phyloP scores from a whole-genome alignment of 2,888 invertebrate genomes.

The Philhelius pedissequus region DNA sequence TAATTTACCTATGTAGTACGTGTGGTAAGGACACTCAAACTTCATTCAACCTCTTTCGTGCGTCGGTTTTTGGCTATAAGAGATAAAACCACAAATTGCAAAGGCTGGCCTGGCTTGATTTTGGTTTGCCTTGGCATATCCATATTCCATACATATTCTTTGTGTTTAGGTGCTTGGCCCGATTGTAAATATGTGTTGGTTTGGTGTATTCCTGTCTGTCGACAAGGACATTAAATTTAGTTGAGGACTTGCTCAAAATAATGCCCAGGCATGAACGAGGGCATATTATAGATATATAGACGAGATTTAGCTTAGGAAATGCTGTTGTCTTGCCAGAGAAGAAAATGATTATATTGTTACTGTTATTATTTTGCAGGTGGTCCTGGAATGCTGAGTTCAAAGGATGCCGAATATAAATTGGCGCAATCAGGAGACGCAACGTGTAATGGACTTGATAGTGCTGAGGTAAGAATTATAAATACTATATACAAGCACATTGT shows the following conservation, averaged over 20 bases:
- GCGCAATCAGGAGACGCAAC: slow-evolving; percentile 96
- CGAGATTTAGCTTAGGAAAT: not conserved
- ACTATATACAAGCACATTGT: slow-evolving; percentile 5
- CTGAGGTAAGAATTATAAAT: slow-evolving; percentile 81
- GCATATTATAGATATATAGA: slow-evolving; percentile 27
- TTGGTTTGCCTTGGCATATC: not conserved
- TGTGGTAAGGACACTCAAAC: slow-evolving; percentile 33
- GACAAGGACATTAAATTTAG: slow-evolving; percentile 26
- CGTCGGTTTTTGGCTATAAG: not conserved
- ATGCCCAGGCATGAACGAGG: not conserved
- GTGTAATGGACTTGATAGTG: slow-evolving; percentile 94
- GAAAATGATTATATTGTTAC: slow-evolving; percentile 60
- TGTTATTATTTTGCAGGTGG: slow-evolving; percentile 74
- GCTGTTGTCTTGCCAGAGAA: not conserved
- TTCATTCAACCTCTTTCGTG: not conserved
- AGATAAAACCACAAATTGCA: slow-evolving; percentile 39
- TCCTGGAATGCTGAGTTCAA: slow-evolving; percentile 75
- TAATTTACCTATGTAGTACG: not conserved
- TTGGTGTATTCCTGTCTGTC: slow-evolving; percentile 6
- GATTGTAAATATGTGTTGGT: not conserved
- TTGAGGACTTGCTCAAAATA: slow-evolving; percentile 15
- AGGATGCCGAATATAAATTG: slow-evolving; percentile 87
- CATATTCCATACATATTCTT: too few relatives aligned
- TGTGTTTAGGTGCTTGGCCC: slow-evolving; percentile 1
- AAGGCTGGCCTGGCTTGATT: not conserved